These are phyloP conservation scores for Zygogramma bicolorata DNA, from an alignment of 2,888 invertebrate genomes.

Conservation along the genomic window DNA sequence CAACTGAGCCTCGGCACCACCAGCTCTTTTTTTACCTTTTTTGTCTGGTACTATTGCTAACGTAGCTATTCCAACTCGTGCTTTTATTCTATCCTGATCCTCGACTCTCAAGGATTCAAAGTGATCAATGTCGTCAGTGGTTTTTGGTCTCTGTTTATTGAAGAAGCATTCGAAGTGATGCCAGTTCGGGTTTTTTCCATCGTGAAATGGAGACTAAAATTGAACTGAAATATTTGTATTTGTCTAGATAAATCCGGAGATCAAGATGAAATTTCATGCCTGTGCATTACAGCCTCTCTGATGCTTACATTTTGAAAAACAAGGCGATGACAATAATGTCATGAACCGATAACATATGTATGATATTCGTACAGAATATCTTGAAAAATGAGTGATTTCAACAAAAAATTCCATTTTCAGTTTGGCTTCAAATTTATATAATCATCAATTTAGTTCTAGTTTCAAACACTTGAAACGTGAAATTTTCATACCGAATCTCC, in stretches of 20 bases:
- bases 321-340: too few relatives aligned
- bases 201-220: constrained; percentile 85
- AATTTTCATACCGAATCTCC: too few relatives aligned
- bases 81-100: constrained; percentile 85
- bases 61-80: constrained; percentile 70
- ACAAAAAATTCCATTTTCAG: too few relatives aligned
- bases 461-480: too few relatives aligned
- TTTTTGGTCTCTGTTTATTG: constrained; percentile 79
- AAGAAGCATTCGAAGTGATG: constrained; percentile 92
- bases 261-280: too few relatives aligned
- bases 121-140: constrained; percentile 82
- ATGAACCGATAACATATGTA: too few relatives aligned
- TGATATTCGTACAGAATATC: too few relatives aligned
- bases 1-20: constrained; percentile 50
- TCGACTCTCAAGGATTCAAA: constrained; percentile 83
- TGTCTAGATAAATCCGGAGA: neutral
- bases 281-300: too few relatives aligned
- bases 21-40: constrained; percentile 69
- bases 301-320: too few relatives aligned
- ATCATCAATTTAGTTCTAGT: too few relatives aligned
- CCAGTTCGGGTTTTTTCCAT: constrained; percentile 91
- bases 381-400: too few relatives aligned
- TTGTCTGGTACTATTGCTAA: constrained; percentile 67
- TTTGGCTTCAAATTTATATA: too few relatives aligned
- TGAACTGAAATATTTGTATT: constrained; percentile 59